phyloP scores from a whole-genome alignment of 2,888 invertebrate species.

The Pammene aurita region DNA sequence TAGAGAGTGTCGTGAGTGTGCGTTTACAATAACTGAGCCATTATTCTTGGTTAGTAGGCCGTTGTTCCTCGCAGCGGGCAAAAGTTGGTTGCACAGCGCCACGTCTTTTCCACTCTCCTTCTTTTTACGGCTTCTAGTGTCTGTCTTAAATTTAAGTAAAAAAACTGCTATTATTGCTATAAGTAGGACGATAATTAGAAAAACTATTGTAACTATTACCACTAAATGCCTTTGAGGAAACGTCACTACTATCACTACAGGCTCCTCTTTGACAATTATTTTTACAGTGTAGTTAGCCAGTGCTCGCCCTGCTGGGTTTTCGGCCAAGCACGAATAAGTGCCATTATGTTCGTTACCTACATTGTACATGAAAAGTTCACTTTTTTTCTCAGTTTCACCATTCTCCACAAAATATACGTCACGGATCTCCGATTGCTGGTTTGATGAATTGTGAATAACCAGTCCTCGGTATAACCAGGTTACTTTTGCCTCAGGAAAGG shows the following conservation, averaged over 20 bases:
- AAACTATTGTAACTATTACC: conserved; percentile 86
- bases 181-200: conserved; percentile 85
- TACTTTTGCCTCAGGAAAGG: conserved; percentile 91
- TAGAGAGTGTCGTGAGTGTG: conserved; percentile 83
- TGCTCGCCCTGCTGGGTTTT: conserved; percentile 91
- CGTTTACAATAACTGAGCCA: conserved; percentile 80
- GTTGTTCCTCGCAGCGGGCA: conserved; percentile 70
- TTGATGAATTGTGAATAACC: conserved; percentile 89
- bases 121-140: conserved; percentile 77
- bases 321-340: conserved; percentile 92
- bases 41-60: conserved; percentile 83
- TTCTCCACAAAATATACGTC: conserved; percentile 88
- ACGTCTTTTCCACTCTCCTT: conserved; percentile 85
- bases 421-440: conserved; percentile 85
- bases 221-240: conserved; percentile 88
- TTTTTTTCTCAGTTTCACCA: conserved; percentile 88
- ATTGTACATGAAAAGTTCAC: conserved; percentile 90
- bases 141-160: conserved; percentile 82
- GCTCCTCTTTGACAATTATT: conserved; percentile 89
- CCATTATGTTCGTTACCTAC: conserved; percentile 92
- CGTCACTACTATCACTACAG: conserved; percentile 86
- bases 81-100: conserved; percentile 83
- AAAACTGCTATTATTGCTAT: conserved; percentile 87
- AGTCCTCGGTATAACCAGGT: conserved; percentile 93
- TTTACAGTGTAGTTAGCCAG: conserved; percentile 92